phyloP scores from a whole-genome alignment of 1,140 invertebrate species.

The Drosophila teissieri region DNA sequence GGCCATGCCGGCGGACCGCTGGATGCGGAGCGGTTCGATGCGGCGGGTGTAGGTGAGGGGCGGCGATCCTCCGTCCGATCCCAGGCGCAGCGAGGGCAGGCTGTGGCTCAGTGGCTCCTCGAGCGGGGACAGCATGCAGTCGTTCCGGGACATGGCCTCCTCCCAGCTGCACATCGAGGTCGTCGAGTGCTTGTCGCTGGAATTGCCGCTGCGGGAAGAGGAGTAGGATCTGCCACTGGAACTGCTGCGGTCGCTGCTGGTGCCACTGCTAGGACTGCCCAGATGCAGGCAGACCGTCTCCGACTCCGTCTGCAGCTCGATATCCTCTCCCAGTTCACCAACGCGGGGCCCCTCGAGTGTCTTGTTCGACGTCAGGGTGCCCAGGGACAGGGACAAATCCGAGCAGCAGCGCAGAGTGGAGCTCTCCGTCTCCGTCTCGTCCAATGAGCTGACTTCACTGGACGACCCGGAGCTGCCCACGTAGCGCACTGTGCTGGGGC shows the following conservation, averaged over 20 bases:
- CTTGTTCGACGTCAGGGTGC: not conserved
- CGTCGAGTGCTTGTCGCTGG: slow-evolving; percentile 50
- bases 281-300: slow-evolving; percentile 24
- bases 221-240: not conserved
- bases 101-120: not conserved
- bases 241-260: slow-evolving; percentile 6
- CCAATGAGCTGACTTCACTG: slow-evolving; percentile 50
- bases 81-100: slow-evolving; percentile 42
- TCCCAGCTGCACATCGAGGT: slow-evolving; percentile 72
- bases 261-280: not conserved
- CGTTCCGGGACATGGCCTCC: slow-evolving; percentile 28
- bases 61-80: slow-evolving; percentile 19
- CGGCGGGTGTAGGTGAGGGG: slow-evolving; percentile 35
- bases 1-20: slow-evolving; percentile 45
- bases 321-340: slow-evolving; percentile 12
- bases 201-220: not conserved
- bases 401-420: slow-evolving; percentile 56
- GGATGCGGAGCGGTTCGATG: slow-evolving; percentile 21
- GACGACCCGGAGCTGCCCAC: slow-evolving; percentile 58
- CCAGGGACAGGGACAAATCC: slow-evolving; percentile 30
- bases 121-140: not conserved
- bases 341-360: not conserved
- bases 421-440: slow-evolving; percentile 61
- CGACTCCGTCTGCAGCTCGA: slow-evolving; percentile 41
- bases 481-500: slow-evolving; percentile 46